Base-by-base conservation (phyloP, 2,797 vertebrate genomes). In the Zalophus californianus region DNA sequence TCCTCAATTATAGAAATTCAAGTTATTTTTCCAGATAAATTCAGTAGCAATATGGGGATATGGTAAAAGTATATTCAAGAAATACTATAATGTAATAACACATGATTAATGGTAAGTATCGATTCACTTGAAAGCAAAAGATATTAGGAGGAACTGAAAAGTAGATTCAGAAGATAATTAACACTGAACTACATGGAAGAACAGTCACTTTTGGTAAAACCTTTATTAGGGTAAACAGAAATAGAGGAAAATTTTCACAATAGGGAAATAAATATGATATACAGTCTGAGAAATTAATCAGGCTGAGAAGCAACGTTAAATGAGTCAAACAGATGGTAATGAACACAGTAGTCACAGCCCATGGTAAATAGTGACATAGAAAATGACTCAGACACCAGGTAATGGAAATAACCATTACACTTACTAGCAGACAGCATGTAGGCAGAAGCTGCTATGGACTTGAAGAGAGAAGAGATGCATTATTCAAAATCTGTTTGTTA, bases 351-450 rank as follows among this genome's bases (percentile, higher is more conserved):
- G 82, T 93, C 68, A 92, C 68, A 93, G 91, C 88, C 93, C 77
- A 58, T 66, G 92, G 60, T 60, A 97, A 98, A 95, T 20, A 97
- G 32, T 93, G 87, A 91, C 91, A 97, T 91, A 91, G 62, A 98
- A 97, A 98, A 97, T 98, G 68, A 98, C 90, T 98, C 96, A 96
- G 62, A 50, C 48, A 58, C 35, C 83, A 98, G 91, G 86, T 98
- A 98, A 97, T 98, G 79, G 94, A 97, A 98, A 97, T 97, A 98
- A 98, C 93, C 97, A 96, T 98, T 98, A 97, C 62, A 90, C 62
- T 97, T 95, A 91, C 97, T 93, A 96, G 60, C 44, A 93, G 64
- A 92, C 32, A 95, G 90, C 56, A 97, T 56, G 96, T 97, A n/a
- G 52, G 85, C 13, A 25, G 98, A 94, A 98, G 73, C 96, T 97